Conservation (phyloP, 1,140 invertebrate genomes). For the Bilobella aurantiaca region DNA sequence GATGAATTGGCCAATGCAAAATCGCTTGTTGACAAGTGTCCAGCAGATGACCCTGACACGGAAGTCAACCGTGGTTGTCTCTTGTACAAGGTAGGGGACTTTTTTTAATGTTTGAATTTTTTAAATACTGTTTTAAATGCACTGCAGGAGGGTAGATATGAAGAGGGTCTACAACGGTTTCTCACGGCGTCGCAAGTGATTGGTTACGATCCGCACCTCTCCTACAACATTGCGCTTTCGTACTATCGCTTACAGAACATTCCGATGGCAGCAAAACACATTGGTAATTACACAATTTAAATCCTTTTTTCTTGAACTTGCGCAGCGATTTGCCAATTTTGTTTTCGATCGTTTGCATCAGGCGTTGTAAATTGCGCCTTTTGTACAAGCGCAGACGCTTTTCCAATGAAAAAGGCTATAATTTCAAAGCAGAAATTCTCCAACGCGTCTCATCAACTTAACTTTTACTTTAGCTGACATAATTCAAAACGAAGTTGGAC, state of each 20-base stretch:
- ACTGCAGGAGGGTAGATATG: constrained; percentile 66
- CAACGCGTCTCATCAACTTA: too few relatives aligned
- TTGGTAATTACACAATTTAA: constrained; percentile 45
- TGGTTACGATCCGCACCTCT: constrained; percentile 80
- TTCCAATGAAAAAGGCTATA: too few relatives aligned
- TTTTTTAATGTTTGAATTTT: constrained; percentile 4
- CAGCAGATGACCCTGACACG: constrained; percentile 78
- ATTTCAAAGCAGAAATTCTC: too few relatives aligned
- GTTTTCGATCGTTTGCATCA: too few relatives aligned
- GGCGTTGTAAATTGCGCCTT: too few relatives aligned
- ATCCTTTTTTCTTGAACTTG: not conserved
- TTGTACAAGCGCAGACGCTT: too few relatives aligned
- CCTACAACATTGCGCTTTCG: constrained; percentile 92
- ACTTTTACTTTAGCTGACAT: constrained; percentile 65
- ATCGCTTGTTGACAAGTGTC: constrained; percentile 81
- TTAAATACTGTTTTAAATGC: constrained; percentile 18
- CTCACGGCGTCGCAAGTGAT: constrained; percentile 72
- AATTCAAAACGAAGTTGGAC: constrained; percentile 88
- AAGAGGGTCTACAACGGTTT: constrained; percentile 88
- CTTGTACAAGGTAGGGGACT: constrained; percentile 67
- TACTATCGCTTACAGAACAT: constrained; percentile 92
- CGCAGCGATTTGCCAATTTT: not conserved
- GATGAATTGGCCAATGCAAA: constrained; percentile 86
- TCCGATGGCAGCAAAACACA: constrained; percentile 75
- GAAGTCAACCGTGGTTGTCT: constrained; percentile 95